phyloP scores from a whole-genome alignment of 2,797 vertebrate species.

The Sardinella longiceps region DNA sequence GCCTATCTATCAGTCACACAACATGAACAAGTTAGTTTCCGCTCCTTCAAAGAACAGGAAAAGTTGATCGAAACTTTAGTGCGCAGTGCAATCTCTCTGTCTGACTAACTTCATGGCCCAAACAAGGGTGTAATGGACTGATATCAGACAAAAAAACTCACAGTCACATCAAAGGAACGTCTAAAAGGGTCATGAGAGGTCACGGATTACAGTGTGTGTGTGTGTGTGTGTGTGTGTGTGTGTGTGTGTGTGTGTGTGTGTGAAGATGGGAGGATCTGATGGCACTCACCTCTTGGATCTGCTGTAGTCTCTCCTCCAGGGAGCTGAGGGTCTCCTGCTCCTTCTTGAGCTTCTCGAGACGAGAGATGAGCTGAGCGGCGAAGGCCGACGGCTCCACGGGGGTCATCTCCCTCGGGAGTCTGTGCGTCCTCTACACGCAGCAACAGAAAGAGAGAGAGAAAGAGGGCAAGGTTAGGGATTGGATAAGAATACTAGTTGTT shows the following conservation, averaged over 20 bases:
- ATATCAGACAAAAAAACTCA: neutral
- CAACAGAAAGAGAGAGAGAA: too few species aligned
- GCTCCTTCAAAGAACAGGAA: neutral
- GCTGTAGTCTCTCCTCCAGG: slow-evolving; percentile 89
- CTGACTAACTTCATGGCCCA: neutral
- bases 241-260: too few species aligned
- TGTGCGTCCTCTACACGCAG: slow-evolving; percentile 90
- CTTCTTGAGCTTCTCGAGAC: slow-evolving; percentile 87
- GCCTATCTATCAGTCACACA: neutral
- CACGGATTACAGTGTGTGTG: neutral
- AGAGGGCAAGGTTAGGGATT: too few species aligned
- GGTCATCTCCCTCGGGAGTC: slow-evolving; percentile 93
- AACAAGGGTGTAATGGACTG: neutral
- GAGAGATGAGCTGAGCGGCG: slow-evolving; percentile 85
- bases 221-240: slow-evolving; percentile 16
- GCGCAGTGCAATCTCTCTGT: neutral
- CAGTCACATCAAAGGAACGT: too few species aligned
- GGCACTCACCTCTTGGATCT: slow-evolving; percentile 85
- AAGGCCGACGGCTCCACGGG: slow-evolving; percentile 88
- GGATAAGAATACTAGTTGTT: too few species aligned
- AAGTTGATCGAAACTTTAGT: neutral
- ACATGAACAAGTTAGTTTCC: neutral
- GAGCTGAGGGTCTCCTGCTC: slow-evolving; percentile 88
- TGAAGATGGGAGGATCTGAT: slow-evolving; percentile 24
- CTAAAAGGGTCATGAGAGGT: neutral